phyloP scores from a whole-genome alignment of 2,113 vertebrate genomes.

The Chamaea fasciata region DNA sequence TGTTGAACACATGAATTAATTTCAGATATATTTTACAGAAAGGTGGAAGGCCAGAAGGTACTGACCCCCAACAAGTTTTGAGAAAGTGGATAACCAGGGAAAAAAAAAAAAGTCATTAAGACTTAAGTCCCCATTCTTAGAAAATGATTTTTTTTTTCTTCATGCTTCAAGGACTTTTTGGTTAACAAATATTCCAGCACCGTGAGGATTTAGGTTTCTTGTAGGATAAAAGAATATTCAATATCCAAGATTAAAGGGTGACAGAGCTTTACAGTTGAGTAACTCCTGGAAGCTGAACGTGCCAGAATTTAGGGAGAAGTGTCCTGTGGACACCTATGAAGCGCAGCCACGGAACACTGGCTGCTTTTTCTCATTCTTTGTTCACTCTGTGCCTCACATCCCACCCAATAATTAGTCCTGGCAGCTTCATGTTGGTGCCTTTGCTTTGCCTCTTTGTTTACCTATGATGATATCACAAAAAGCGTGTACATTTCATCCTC shows the following conservation, averaged over 20 bases:
- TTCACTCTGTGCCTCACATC: constrained; percentile 10
- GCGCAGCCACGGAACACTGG: neutral
- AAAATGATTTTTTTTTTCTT: neutral
- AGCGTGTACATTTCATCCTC: neutral
- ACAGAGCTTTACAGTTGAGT: neutral
- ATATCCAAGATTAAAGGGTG: neutral
- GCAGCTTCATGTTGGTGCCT: constrained; percentile 40
- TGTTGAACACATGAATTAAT: neutral
- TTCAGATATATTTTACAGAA: neutral
- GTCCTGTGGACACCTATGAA: neutral
- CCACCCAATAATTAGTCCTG: constrained; percentile 53
- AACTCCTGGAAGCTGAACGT: neutral
- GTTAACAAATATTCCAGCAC: neutral
- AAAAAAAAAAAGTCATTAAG: neutral
- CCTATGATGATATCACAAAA: constrained; percentile 57
- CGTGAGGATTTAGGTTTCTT: neutral
- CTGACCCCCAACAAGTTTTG: neutral
- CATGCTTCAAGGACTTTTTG: neutral
- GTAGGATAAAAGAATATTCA: neutral
- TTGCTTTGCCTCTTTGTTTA: constrained; percentile 60
- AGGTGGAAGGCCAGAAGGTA: neutral
- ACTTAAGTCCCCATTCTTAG: neutral
- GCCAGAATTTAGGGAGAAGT: neutral
- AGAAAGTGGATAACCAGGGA: neutral
- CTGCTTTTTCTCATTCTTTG: neutral